These are phyloP conservation scores for Phylloscopus collybita DNA, from an alignment of 2,797 vertebrate species.

Conservation along the genomic window DNA sequence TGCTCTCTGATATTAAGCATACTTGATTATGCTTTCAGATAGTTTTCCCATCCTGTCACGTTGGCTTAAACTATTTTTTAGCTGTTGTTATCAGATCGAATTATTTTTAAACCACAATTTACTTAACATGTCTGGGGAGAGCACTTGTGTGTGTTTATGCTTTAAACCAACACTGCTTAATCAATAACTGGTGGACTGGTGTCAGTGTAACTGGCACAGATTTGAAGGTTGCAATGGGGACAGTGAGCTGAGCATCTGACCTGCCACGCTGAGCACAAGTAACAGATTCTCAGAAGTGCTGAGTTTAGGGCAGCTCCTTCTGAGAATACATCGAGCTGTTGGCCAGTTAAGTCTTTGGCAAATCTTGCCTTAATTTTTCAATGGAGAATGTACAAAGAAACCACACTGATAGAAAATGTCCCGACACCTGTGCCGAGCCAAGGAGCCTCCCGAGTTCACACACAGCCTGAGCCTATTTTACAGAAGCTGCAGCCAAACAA, in stretches of 20 bases:
- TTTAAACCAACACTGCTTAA: background rate
- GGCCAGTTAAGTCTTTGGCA: slow-evolving; percentile 2
- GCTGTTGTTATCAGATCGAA: background rate
- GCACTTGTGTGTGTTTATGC: background rate
- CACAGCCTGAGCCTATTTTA: background rate
- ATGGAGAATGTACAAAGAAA: background rate
- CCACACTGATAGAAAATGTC: background rate
- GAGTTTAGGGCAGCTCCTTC: background rate
- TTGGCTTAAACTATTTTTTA: slow-evolving; percentile 35
- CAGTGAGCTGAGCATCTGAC: background rate
- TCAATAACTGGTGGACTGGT: background rate
- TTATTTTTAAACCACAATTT: background rate
- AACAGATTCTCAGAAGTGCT: background rate
- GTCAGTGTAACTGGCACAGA: background rate
- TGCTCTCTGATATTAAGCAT: slow-evolving; percentile 34
- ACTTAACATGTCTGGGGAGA: background rate
- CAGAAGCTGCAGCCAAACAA: slow-evolving; percentile 28
- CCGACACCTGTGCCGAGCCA: background rate
- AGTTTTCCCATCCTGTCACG: background rate
- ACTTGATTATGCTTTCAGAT: slow-evolving; percentile 42
- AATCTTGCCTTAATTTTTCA: slow-evolving; percentile 8
- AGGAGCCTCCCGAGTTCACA: background rate
- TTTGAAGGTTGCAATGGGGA: background rate
- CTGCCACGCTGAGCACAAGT: background rate
- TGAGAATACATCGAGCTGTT: background rate